Evolutionary conservation across 2,888 invertebrate genomes (phyloP), one percentile per base, ranked within the genome.

Genomic region (Nomada fabriciana): DNA sequence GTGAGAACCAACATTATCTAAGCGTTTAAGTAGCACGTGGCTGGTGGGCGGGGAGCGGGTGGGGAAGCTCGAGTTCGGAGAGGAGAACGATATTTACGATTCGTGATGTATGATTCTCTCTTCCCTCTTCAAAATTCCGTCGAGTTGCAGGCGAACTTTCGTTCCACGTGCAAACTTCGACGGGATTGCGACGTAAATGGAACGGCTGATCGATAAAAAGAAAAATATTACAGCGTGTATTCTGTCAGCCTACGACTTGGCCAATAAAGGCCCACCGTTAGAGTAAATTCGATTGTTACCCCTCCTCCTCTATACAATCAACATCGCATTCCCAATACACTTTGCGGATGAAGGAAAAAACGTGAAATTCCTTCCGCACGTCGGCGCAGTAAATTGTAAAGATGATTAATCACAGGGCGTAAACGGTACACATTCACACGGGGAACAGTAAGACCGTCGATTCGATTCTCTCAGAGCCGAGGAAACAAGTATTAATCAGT

Each of bases 401-500:
- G 36, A 7, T 5, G 36, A 36, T 7, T 36, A 36, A 36, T 36
- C 36, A 36, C 36, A 7, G 36, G 36, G 7, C 36, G 47, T 47
- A 47, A 47, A 15, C 11, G 47, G 47, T 36, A 36, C 5, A 7
- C 47, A 15, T 47, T 47, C 1, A 15, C 47, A 47, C 15, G 47
- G 4, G 13, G 1, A 15, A 36, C 15, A 10, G 10, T 11, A 63
- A 53, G n/a, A 36, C 36, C 0, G 53, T 65, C 60, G 60, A 71
- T 52, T 52, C 57, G 57, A 75, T 67, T 71, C 18, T 23, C 13
- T 20, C 47, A 7, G 42, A 57, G 15, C 23, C 42, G 65, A 53
- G 47, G 36, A 63, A 80, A 76, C 52, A 50, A 11, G 71, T 36
- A 82, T 81, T 69, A 76, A 11, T 25, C 36, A 25, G 15, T 74